Evolutionary conservation across 2,797 vertebrate genomes (phyloP).

Genomic region (Pseudotriccus pelzelni): DNA sequence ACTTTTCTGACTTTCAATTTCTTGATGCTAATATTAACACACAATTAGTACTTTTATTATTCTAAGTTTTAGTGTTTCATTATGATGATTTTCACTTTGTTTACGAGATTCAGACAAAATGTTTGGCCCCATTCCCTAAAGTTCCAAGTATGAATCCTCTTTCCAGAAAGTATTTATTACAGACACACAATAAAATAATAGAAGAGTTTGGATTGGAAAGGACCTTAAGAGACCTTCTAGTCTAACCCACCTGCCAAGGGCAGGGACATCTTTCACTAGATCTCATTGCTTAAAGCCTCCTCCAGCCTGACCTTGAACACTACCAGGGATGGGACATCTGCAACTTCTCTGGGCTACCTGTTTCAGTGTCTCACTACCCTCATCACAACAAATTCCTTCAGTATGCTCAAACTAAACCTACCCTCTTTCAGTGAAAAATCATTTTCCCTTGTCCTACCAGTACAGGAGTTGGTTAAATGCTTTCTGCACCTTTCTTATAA

Average conservation of each 20-base stretch:
- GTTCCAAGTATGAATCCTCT: not conserved
- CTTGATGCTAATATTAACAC: not conserved
- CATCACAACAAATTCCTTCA: not conserved
- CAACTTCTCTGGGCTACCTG: not conserved
- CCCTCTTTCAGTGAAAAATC: not conserved
- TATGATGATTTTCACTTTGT: not conserved
- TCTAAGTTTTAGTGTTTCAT: not conserved
- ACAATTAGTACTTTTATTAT: not conserved
- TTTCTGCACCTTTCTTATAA: not conserved
- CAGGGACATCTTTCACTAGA: not conserved
- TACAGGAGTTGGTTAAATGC: not conserved
- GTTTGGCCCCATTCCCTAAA: accelerated
- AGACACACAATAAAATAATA: not conserved
- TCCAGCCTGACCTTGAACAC: not conserved
- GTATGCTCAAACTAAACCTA: not conserved
- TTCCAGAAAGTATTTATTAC: not conserved
- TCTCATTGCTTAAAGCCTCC: not conserved
- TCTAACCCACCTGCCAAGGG: not conserved
- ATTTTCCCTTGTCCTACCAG: not conserved
- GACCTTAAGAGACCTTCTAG: not conserved
- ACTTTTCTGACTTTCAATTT: not conserved
- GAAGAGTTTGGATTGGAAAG: not conserved
- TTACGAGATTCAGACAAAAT: not conserved
- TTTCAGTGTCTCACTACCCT: not conserved
- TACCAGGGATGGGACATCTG: not conserved